These are phyloP conservation scores for Apostichopus japonicus DNA, from an alignment of 35 echinoderm and acorn worm species.

Conservation along the genomic window DNA sequence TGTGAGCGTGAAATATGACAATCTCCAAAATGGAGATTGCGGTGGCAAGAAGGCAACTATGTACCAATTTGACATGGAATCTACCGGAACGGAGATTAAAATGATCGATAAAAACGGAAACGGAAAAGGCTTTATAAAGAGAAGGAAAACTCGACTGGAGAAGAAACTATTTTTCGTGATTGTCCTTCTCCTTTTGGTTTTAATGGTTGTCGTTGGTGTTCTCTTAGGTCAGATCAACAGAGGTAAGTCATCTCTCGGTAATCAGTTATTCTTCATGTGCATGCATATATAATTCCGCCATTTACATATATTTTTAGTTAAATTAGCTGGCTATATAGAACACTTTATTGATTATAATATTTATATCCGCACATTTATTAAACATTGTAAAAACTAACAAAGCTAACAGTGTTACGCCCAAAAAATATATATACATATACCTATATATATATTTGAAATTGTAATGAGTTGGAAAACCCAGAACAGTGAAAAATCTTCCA, in stretches of 20 bases:
- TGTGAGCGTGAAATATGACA: conserved; percentile 19
- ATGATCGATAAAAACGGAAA: conserved; percentile 15
- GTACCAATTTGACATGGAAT: conserved; percentile 1
- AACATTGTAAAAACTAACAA: no score
- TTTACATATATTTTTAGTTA: no score
- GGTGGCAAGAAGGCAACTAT: conserved; percentile 9
- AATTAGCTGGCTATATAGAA: no score
- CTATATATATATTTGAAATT: no score
- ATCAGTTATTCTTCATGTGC: no score
- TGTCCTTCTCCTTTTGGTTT: conserved; percentile 3
- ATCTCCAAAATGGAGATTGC: conserved; percentile 31
- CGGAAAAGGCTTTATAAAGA: background rate
- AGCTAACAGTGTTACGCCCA: no score
- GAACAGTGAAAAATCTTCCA: no score
- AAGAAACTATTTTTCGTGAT: conserved; percentile 14
- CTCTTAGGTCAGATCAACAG: background rate
- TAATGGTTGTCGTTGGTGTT: background rate
- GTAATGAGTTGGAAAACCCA: no score
- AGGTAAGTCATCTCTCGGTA: background rate
- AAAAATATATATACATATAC: no score
- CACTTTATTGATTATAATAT: no score
- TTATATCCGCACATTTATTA: no score
- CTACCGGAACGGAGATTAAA: background rate
- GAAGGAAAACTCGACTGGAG: conserved; percentile 3
- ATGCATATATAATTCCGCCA: no score